phyloP scores from a whole-genome alignment of 1,140 invertebrate species.

The Stegodyphus dumicola region DNA sequence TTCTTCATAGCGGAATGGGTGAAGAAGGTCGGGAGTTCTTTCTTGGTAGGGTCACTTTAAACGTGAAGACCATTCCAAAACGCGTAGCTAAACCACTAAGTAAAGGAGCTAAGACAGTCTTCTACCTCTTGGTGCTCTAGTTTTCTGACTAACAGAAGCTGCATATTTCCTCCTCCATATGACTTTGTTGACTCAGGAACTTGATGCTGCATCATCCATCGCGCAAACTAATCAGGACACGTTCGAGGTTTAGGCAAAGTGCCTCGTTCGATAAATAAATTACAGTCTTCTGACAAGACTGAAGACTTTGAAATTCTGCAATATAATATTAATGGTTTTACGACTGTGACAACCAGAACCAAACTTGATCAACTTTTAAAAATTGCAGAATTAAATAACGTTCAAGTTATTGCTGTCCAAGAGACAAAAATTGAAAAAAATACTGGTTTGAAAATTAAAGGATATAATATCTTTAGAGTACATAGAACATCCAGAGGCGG shows the following conservation, averaged over 20 bases:
- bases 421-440: background rate
- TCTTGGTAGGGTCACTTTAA: too few species aligned
- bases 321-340: background rate
- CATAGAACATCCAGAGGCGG: background rate
- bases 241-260: background rate
- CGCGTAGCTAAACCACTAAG: too few species aligned
- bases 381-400: background rate
- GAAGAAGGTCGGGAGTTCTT: too few species aligned
- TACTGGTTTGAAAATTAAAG: background rate
- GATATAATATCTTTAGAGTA: conserved; percentile 1
- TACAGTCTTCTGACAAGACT: background rate
- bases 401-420: background rate
- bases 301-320: background rate
- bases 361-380: conserved; percentile 1
- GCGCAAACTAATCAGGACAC: conserved; percentile 1
- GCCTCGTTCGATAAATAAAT: background rate
- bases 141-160: background rate
- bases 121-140: too few species aligned
- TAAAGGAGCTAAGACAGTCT: too few species aligned
- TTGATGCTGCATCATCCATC: conserved; percentile 3
- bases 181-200: background rate
- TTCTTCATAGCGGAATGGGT: too few species aligned
- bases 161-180: background rate
- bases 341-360: background rate
- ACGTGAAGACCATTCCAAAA: too few species aligned